Conservation (phyloP, 2,797 vertebrate species). For the Semotilus atromaculatus region DNA sequence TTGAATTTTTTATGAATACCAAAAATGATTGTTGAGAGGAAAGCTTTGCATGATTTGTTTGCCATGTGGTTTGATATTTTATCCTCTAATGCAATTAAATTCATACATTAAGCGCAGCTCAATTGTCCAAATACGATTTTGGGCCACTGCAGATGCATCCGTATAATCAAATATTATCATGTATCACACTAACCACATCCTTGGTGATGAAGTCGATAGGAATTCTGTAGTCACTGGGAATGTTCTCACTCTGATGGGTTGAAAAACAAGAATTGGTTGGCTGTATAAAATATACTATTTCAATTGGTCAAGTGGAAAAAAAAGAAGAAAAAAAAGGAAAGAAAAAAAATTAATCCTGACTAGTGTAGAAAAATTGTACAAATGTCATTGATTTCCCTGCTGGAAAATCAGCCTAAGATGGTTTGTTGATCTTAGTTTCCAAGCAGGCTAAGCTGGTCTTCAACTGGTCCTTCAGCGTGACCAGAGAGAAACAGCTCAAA, state of each 20-base stretch:
- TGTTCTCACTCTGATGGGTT: slow-evolving; percentile 78
- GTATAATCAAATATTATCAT: neutral
- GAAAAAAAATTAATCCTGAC: too few relatives aligned
- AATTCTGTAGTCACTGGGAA: slow-evolving; percentile 83
- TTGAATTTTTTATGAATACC: neutral
- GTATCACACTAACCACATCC: slow-evolving; percentile 76
- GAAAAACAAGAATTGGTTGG: neutral
- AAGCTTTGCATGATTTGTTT: neutral
- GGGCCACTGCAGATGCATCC: neutral
- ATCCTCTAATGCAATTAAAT: neutral
- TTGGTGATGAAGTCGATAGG: slow-evolving; percentile 78
- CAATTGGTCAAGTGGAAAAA: neutral
- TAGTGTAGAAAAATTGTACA: too few relatives aligned
- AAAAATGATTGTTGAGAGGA: neutral
- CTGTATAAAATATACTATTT: neutral
- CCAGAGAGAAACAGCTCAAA: neutral
- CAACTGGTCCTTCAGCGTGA: neutral
- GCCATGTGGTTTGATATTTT: neutral
- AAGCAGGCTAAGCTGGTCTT: neutral
- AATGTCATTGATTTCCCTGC: neutral
- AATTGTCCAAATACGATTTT: slow-evolving; percentile 4
- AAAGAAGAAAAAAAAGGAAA: too few relatives aligned
- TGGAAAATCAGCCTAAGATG: neutral
- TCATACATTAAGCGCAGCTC: neutral
- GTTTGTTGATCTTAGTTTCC: neutral